Conservation (phyloP, 2,113 vertebrate genomes). For the Caretta caretta region DNA sequence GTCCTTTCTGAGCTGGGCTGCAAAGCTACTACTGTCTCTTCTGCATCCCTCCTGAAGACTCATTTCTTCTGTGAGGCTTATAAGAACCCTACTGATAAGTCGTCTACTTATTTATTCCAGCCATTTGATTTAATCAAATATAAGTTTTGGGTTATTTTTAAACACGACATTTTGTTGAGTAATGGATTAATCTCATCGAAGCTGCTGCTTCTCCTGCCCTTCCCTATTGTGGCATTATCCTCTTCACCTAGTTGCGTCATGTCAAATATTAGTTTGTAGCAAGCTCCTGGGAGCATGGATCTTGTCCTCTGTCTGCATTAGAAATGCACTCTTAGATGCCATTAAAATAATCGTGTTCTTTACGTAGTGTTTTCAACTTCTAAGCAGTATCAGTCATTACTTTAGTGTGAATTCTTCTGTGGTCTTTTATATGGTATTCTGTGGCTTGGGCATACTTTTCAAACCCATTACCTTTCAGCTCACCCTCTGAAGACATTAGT, state of each 20-base stretch:
- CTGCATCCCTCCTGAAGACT: neutral
- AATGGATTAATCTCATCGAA: neutral
- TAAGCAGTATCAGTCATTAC: neutral
- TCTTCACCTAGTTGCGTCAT: neutral
- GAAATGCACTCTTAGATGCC: neutral
- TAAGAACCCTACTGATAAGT: neutral
- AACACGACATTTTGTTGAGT: too few relatives aligned
- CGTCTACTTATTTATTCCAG: neutral
- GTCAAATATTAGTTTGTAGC: neutral
- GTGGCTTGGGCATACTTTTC: neutral
- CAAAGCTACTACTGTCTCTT: neutral
- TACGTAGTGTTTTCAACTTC: neutral
- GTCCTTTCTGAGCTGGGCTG: neutral
- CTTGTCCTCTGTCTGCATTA: neutral
- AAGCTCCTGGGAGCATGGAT: rapidly evolving
- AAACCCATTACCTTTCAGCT: neutral
- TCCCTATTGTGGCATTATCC: rapidly evolving
- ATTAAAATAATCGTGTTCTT: neutral
- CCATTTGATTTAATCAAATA: neutral
- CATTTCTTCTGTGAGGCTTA: neutral
- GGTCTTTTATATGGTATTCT: neutral
- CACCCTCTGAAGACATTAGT: neutral
- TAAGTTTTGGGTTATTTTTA: neutral
- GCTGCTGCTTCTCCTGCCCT: neutral
- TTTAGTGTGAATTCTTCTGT: neutral